A percentile compares a stretch with the other conserved stretches of the same genome.
phyloP scores from a whole-genome alignment of 2,797 vertebrate species.

The Macrochelys suwanniensis region DNA sequence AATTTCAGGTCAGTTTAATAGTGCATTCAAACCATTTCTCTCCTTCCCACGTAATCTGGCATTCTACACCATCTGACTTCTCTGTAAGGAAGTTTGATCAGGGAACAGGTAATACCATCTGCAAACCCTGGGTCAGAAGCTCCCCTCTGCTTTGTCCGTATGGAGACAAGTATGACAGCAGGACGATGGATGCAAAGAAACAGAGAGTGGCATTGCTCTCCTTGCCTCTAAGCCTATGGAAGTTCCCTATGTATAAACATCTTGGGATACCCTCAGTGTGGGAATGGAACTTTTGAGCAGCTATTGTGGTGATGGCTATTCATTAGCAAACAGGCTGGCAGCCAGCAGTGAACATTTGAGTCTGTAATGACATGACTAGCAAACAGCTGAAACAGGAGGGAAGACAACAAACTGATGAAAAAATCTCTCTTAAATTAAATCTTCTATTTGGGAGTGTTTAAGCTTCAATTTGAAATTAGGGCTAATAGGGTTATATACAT shows the following conservation, averaged over 20 bases:
- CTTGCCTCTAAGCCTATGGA: not conserved
- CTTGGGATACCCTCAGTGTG: not conserved
- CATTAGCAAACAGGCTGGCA: not conserved
- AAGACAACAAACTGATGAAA: not conserved
- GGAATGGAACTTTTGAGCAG: not conserved
- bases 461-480: not conserved
- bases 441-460: not conserved
- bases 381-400: not conserved
- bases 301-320: no score
- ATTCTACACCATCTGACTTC: not conserved
- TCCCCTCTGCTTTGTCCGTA: not conserved
- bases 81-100: fast-evolving
- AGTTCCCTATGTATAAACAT: not conserved
- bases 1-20: not conserved
- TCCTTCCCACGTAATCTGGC: not conserved
- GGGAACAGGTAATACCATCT: not conserved
- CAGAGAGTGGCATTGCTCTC: not conserved
- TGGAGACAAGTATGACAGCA: not conserved
- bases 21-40: not conserved
- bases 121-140: not conserved
- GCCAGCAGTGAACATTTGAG: not conserved
- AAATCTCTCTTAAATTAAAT: not conserved
- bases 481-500: not conserved
- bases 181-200: not conserved
- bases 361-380: not conserved